Percentiles rank a stretch among this genome's conserved stretches.
phyloP scores from a whole-genome alignment of 1,140 invertebrate species.

The Temnothorax curvispinosus region DNA sequence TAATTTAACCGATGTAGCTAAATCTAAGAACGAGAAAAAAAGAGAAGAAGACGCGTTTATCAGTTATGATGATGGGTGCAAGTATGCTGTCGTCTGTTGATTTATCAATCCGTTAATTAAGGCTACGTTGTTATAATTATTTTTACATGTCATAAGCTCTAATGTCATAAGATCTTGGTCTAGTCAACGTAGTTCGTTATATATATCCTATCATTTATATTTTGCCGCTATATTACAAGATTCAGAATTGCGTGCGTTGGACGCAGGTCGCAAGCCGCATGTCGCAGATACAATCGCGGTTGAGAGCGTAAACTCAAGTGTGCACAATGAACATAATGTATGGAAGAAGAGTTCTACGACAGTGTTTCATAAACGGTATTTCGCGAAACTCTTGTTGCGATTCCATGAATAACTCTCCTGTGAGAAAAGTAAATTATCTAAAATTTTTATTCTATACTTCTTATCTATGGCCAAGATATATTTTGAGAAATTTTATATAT shows the following conservation, averaged over 20 bases:
- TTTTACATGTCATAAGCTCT: neutral
- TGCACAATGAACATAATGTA: conserved; percentile 2
- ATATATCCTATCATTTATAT: neutral
- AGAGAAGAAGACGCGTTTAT: conserved; percentile 2
- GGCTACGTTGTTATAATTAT: neutral
- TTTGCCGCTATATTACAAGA: neutral
- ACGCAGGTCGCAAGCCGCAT: neutral
- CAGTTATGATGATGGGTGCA: neutral
- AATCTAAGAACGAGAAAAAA: conserved; percentile 46
- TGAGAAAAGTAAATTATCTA: neutral
- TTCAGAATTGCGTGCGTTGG: conserved; percentile 1
- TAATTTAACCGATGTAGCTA: conserved; percentile 63
- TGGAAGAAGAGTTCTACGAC: neutral
- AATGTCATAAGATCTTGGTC: neutral
- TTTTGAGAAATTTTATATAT: neutral
- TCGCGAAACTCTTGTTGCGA: neutral
- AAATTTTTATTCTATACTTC: neutral
- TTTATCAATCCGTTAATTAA: conserved; percentile 19
- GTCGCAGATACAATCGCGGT: neutral
- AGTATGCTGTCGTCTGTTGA: conserved; percentile 17
- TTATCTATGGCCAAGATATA: neutral
- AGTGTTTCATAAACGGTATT: neutral
- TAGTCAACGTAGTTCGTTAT: conserved; percentile 4
- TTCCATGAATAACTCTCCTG: neutral
- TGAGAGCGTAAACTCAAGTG: neutral